A percentile compares a stretch with the other conserved stretches of the same genome.
phyloP scores from a whole-genome alignment of 2,888 invertebrate species.

The Dorcus parallelipipedus region DNA sequence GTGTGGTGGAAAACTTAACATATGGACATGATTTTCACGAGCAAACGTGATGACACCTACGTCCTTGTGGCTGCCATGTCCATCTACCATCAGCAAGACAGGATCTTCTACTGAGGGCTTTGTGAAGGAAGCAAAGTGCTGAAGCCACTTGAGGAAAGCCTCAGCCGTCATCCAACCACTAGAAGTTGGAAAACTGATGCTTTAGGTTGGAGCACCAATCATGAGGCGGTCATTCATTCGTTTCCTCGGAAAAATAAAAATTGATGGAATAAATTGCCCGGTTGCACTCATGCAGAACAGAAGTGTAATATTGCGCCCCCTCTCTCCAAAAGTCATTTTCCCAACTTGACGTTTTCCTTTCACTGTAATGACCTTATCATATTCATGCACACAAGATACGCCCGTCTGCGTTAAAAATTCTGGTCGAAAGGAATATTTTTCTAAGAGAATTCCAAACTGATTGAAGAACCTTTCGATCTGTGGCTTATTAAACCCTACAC shows the following conservation, averaged over 20 bases:
- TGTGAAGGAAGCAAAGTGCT: neutral
- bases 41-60: slow-evolving; percentile 14
- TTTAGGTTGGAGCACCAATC: slow-evolving; percentile 21
- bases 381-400: no score
- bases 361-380: no score
- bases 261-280: neutral
- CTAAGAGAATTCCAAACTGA: no score
- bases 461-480: no score
- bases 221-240: slow-evolving; percentile 23
- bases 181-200: slow-evolving; percentile 8
- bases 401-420: no score
- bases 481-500: no score
- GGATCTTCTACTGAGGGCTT: neutral
- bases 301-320: neutral
- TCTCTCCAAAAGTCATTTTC: neutral
- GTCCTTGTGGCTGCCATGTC: slow-evolving; percentile 12
- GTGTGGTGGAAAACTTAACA: slow-evolving; percentile 17
- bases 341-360: no score
- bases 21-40: slow-evolving; percentile 22
- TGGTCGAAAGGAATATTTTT: no score
- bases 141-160: slow-evolving; percentile 2
- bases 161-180: slow-evolving; percentile 4
- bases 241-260: slow-evolving; percentile 23
- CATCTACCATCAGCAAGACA: neutral
- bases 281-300: neutral